A percentile compares a stretch with the other conserved stretches of the same genome.
Evolutionary conservation across 2,888 invertebrate species (phyloP).

Genomic region (Criorhina ranunculi): DNA sequence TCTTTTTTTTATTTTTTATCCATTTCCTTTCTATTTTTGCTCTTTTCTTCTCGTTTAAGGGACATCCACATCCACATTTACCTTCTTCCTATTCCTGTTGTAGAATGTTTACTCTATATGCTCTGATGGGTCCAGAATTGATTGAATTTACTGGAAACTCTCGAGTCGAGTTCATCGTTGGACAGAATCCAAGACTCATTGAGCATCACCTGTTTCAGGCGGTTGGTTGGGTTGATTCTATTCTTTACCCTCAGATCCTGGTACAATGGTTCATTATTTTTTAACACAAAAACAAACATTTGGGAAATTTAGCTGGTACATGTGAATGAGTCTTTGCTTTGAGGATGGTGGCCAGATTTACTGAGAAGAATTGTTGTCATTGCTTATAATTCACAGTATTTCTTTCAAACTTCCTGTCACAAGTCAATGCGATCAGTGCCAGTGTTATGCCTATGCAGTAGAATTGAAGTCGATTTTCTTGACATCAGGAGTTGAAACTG

Average conservation of each 20-base stretch:
- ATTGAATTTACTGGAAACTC: slow-evolving; percentile 72
- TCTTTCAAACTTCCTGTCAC: no score
- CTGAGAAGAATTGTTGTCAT: no score
- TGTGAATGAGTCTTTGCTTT: slow-evolving; percentile 52
- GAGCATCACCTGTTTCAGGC: slow-evolving; percentile 69
- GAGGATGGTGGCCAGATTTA: no score
- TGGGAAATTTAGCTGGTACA: slow-evolving; percentile 12
- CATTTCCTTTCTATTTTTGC: no score
- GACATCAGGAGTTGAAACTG: no score
- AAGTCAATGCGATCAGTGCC: no score
- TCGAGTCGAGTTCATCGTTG: slow-evolving; percentile 36
- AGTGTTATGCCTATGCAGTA: no score
- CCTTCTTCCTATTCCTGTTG: slow-evolving; percentile 65
- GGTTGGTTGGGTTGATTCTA: slow-evolving; percentile 22
- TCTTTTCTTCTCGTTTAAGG: slow-evolving; percentile 53
- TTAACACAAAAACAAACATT: slow-evolving; percentile 57
- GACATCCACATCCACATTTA: no score
- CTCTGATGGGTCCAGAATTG: slow-evolving; percentile 72
- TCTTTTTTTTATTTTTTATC: slow-evolving; percentile 16
- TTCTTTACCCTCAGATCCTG: slow-evolving; percentile 5
- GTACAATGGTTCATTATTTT: slow-evolving; percentile 72
- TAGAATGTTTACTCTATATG: slow-evolving; percentile 72
- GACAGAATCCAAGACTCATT: slow-evolving; percentile 69
- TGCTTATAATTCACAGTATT: no score
- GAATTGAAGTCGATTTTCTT: no score